Evolutionary conservation across 2,888 invertebrate genomes (phyloP).

Genomic region (Halocaridina rubra): DNA sequence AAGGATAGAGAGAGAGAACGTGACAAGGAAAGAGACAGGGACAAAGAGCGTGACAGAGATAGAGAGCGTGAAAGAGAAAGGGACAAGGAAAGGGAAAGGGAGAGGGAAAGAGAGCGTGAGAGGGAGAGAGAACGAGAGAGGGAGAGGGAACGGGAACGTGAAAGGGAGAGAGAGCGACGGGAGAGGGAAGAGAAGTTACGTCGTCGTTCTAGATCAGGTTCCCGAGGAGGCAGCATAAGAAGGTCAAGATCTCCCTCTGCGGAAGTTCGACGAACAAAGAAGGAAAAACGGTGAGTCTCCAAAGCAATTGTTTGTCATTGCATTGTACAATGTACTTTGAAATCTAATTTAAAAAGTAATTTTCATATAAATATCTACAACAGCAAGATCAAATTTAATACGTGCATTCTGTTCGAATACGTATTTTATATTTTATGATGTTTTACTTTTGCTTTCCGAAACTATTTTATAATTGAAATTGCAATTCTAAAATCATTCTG

Average conservation of each 20-base stretch:
- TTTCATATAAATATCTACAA: too few species aligned
- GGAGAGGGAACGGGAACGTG: conserved; percentile 47
- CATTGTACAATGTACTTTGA: too few species aligned
- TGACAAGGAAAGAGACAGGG: conserved; percentile 69
- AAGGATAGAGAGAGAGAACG: conserved; percentile 71
- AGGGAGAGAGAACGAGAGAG: conserved; percentile 44
- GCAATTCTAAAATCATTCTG: too few species aligned
- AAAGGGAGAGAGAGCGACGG: conserved; percentile 48
- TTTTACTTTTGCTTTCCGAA: too few species aligned
- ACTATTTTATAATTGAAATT: too few species aligned
- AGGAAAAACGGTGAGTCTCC: conserved; percentile 38
- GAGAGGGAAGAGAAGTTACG: conserved; percentile 50
- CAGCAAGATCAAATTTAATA: too few species aligned
- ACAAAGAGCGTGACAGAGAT: conserved; percentile 65
- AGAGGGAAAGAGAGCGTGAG: conserved; percentile 67
- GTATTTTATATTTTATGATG: too few species aligned
- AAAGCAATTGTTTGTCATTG: too few species aligned
- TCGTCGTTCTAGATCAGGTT: conserved; percentile 39
- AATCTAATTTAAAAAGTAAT: too few species aligned
- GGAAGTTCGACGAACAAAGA: conserved; percentile 29
- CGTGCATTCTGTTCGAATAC: too few species aligned
- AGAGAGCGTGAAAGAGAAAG: conserved; percentile 68
- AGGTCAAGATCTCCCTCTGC: conserved; percentile 42
- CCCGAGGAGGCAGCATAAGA: conserved; percentile 30
- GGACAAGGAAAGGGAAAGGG: conserved; percentile 70